These are phyloP conservation scores for Dolichotis patagonum DNA, from an alignment of 2,113 vertebrate species.

Conservation along the genomic window DNA sequence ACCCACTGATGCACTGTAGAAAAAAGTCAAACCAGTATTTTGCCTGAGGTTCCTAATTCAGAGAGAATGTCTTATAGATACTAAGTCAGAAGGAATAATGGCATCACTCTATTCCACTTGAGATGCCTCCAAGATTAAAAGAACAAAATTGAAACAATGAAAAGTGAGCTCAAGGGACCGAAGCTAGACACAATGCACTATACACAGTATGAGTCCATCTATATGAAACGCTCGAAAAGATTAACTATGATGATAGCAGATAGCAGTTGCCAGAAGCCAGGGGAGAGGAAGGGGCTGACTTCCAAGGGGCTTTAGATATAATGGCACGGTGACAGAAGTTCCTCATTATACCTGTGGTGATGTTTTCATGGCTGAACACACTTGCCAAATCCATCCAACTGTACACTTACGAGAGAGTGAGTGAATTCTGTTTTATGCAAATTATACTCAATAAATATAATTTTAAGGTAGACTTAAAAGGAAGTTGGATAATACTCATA, in stretches of 20 bases:
- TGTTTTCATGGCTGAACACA: neutral
- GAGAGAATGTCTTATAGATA: neutral
- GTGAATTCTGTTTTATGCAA: neutral
- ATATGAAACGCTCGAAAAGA: neutral
- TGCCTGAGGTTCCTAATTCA: neutral
- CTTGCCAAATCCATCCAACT: neutral
- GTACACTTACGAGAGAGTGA: neutral
- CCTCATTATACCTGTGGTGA: neutral
- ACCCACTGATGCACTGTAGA: fast-evolving
- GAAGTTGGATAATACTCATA: neutral
- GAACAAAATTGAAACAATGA: neutral
- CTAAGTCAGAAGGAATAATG: neutral
- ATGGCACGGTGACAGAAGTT: too few relatives aligned
- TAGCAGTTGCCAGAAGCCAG: neutral
- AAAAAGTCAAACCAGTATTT: too few relatives aligned
- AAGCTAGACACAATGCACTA: neutral
- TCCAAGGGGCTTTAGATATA: neutral
- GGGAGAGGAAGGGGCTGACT: neutral
- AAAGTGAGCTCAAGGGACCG: neutral
- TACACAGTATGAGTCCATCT: neutral
- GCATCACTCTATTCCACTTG: neutral
- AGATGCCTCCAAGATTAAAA: neutral
- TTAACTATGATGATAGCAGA: neutral
- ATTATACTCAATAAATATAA: neutral
- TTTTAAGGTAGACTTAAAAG: neutral